phyloP scores from a whole-genome alignment of 2,797 vertebrate species.

The Choloepus didactylus region DNA sequence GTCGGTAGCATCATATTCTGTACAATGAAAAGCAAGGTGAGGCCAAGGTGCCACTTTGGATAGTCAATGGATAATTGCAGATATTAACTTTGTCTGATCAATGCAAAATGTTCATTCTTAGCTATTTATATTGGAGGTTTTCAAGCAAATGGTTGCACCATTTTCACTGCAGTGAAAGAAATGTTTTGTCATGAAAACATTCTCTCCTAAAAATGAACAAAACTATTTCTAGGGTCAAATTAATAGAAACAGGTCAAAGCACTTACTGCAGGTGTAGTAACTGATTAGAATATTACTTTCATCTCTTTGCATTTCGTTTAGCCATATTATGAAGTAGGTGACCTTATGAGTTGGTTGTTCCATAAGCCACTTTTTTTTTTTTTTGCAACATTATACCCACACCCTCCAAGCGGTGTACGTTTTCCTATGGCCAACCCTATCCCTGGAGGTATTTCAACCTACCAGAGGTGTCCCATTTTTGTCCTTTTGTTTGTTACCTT shows the following conservation, averaged over 20 bases:
- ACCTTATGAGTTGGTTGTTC: neutral
- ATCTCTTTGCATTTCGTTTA: neutral
- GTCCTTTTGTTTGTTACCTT: neutral
- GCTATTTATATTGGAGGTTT: neutral
- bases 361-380: neutral
- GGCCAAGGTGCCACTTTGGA: neutral
- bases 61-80: fast-evolving
- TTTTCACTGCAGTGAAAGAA: neutral
- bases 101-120: neutral
- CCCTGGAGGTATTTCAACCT: neutral
- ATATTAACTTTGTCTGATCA: fast-evolving
- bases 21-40: neutral
- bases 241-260: neutral
- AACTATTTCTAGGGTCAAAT: neutral
- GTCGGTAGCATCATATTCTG: neutral
- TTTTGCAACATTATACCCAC: neutral
- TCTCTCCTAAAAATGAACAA: neutral
- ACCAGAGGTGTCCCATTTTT: neutral
- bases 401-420: neutral
- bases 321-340: neutral
- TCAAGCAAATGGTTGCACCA: neutral
- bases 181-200: neutral
- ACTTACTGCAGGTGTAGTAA: neutral
- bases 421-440: neutral
- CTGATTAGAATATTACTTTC: neutral